Conservation (phyloP, 92 coral and sea anemone species). For the Parazoanthus atlanticus region DNA sequence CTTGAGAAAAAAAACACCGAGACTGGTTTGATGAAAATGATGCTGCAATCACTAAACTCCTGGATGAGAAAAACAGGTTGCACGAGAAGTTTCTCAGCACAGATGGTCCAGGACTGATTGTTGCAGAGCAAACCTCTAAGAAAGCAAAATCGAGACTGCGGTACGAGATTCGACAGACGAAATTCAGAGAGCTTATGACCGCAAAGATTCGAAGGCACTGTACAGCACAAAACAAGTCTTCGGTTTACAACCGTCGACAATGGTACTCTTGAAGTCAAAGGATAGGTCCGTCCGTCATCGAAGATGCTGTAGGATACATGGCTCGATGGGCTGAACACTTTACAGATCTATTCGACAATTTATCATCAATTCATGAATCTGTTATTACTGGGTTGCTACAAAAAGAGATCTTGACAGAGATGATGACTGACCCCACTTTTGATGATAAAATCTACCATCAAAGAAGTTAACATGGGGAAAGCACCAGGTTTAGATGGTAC, state of each 20-base stretch:
- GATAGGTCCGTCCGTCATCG: background rate
- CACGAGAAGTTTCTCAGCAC: background rate
- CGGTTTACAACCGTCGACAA: background rate
- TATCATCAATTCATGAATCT: constrained; percentile 1
- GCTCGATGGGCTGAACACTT: constrained; percentile 14
- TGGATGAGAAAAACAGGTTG: background rate
- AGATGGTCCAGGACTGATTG: background rate
- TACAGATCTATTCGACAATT: constrained; percentile 24
- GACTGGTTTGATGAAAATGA: background rate
- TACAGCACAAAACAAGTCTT: background rate
- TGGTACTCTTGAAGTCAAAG: background rate
- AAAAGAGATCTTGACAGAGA: background rate
- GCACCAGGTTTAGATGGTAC: constrained; percentile 31
- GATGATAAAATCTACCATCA: constrained; percentile 10
- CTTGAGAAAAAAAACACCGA: background rate
- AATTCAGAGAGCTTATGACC: background rate
- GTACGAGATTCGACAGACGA: background rate
- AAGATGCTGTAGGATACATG: background rate
- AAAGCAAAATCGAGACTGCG: background rate
- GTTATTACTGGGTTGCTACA: constrained; percentile 9
- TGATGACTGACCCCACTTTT: constrained; percentile 22
- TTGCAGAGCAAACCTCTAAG: background rate
- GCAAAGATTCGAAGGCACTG: background rate
- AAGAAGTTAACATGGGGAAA: constrained; percentile 27
- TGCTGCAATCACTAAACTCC: background rate